Conservation (phyloP, 2,797 vertebrate species). For the Artibeus jamaicensis region DNA sequence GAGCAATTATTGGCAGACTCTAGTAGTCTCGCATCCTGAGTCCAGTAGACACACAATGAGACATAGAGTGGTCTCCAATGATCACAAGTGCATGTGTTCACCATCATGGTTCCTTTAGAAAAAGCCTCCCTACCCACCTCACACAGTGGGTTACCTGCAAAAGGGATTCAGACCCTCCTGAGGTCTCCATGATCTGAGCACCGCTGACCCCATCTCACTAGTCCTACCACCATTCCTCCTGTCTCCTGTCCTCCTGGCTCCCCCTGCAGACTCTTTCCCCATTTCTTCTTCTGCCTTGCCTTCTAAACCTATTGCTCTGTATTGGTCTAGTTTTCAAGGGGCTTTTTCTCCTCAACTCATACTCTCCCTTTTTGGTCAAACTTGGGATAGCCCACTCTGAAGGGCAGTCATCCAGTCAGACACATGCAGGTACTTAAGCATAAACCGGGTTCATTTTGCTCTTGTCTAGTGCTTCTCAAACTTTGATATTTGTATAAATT, state of each 20-base stretch:
- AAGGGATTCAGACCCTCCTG: no score
- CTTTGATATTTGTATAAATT: not conserved
- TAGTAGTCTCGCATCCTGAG: no score
- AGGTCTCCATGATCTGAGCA: not conserved
- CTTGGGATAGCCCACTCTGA: not conserved
- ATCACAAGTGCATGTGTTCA: fast-evolving
- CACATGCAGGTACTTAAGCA: not conserved
- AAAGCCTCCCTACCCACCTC: not conserved
- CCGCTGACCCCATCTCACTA: no score
- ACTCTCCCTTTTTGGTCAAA: not conserved
- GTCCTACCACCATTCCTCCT: not conserved
- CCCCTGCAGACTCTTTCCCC: no score
- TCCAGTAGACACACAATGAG: not conserved
- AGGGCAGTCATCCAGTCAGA: not conserved
- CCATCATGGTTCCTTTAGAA: not conserved
- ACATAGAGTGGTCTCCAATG: not conserved
- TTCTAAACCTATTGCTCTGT: not conserved
- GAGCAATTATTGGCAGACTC: not conserved
- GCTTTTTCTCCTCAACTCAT: not conserved
- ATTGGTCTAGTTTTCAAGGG: not conserved
- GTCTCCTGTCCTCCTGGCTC: not conserved
- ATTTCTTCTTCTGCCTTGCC: not conserved
- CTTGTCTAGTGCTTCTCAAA: not conserved
- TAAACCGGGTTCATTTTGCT: not conserved
- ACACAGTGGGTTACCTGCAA: not conserved